Evolutionary conservation across 2,797 vertebrate species (phyloP).

Genomic region (Falco cherrug): DNA sequence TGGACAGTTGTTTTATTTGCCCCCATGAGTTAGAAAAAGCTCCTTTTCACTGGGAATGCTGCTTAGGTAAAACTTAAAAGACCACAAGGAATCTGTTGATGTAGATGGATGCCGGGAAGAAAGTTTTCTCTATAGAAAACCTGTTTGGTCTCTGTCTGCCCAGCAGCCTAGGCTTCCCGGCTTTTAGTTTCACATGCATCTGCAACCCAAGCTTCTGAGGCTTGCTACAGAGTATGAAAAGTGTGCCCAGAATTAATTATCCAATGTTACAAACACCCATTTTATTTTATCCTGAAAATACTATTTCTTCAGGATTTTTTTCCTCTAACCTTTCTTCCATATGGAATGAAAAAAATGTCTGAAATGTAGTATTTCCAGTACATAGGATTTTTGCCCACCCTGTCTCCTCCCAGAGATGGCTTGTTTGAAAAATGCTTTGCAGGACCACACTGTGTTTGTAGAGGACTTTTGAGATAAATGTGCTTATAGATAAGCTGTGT

Average conservation of each 20-base stretch:
- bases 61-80: not conserved
- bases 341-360: conserved; percentile 43
- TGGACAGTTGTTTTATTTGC: not conserved
- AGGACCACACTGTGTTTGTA: not conserved
- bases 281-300: not conserved
- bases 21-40: not conserved
- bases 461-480: conserved; percentile 13
- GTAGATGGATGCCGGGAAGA: not conserved
- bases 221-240: not conserved
- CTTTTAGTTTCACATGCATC: not conserved
- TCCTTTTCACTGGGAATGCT: not conserved
- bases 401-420: not conserved
- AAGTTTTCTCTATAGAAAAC: not conserved
- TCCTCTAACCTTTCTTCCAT: not conserved
- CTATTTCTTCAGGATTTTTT: not conserved
- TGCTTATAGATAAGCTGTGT: conserved; percentile 12
- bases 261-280: not conserved
- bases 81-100: not conserved
- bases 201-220: not conserved
- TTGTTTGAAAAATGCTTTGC: conserved; percentile 28
- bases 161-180: not conserved
- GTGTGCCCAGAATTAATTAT: not conserved
- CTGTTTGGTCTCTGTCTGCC: not conserved
- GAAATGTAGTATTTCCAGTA: conserved; percentile 34
- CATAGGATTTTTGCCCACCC: conserved; percentile 8